Evolutionary conservation across 2,888 invertebrate species (phyloP).

Genomic region (Ryuthela nishihirai): DNA sequence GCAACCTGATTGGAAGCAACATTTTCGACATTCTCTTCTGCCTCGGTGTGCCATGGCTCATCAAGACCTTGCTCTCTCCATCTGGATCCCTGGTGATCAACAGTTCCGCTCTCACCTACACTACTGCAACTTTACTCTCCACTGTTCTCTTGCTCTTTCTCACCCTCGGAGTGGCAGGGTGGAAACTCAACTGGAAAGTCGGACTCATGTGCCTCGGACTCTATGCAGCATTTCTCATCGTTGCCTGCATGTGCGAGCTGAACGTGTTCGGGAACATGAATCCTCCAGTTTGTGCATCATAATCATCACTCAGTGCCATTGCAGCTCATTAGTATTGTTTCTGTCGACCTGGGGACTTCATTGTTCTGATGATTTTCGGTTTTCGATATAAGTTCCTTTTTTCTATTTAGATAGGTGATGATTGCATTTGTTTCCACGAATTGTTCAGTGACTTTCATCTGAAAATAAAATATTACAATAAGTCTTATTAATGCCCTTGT

Average conservation of each 20-base stretch:
- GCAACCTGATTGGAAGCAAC: slow-evolving; percentile 84
- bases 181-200: slow-evolving; percentile 61
- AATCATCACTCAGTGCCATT: too few relatives aligned
- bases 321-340: too few relatives aligned
- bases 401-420: too few relatives aligned
- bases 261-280: slow-evolving; percentile 86
- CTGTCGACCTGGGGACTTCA: too few relatives aligned
- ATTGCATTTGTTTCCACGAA: too few relatives aligned
- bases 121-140: slow-evolving; percentile 69
- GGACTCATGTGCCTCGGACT: slow-evolving; percentile 64
- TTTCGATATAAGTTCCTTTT: too few relatives aligned
- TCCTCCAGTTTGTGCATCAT: slow-evolving; percentile 71
- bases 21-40: slow-evolving; percentile 79
- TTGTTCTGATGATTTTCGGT: too few relatives aligned
- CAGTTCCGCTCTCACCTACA: slow-evolving; percentile 76
- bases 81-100: slow-evolving; percentile 68
- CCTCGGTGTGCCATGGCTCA: slow-evolving; percentile 78
- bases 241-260: slow-evolving; percentile 74
- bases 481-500: too few relatives aligned
- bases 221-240: slow-evolving; percentile 67
- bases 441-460: too few relatives aligned
- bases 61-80: slow-evolving; percentile 57
- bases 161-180: slow-evolving; percentile 62
- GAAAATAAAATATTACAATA: too few relatives aligned
- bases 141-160: slow-evolving; percentile 68